Evolutionary conservation across 2,888 invertebrate species (phyloP), one percentile per base, ranked within the genome.

Genomic region (Hyles lineata): DNA sequence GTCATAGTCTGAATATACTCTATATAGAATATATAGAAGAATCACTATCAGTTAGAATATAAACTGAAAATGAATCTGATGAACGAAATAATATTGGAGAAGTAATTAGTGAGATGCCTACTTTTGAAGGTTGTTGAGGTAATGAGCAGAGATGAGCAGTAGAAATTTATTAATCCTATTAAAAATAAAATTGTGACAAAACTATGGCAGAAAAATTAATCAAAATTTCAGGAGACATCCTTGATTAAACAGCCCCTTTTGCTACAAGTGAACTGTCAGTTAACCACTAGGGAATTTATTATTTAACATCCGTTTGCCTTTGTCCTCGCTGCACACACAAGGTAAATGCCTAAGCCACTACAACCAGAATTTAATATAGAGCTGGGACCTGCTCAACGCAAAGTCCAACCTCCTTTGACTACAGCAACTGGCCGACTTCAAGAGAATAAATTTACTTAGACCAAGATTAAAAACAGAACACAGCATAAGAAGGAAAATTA

Each of bases 401-500:
- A 50, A 29, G 63, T 63, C 43, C 23, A 67, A 23, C 50, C 50
- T 67, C 67, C 50, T 67, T 67, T 50, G 63, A 67, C 43, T 67
- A 11, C 21, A 35, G 43, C 15, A 43, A 67, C 63, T 21, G 63
- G 63, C 43, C 63, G 43, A 63, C 63, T 21, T 63, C 43, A 43
- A 67, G 63, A 67, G 67, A 67, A 67, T 67, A 63, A 63, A 43
- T 67, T 67, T 67, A 43, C 50, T 67, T 67, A 43, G 23, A 23
- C 67, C 8, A 67, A 67, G 17, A 67, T 67, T 67, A 67, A 63
- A 63, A 63, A 23, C 5, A 63, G 23, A 67, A 67, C 43, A 67
- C 15, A 50, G 1, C 15, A 6, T 67, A 67, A 23, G 21, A 23
- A 43, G 67, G 67, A n/a, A 35, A 50, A 50, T 67, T 67, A 11